phyloP scores from a whole-genome alignment of 2,113 vertebrate genomes.

The Leptobrachium ailaonicum region DNA sequence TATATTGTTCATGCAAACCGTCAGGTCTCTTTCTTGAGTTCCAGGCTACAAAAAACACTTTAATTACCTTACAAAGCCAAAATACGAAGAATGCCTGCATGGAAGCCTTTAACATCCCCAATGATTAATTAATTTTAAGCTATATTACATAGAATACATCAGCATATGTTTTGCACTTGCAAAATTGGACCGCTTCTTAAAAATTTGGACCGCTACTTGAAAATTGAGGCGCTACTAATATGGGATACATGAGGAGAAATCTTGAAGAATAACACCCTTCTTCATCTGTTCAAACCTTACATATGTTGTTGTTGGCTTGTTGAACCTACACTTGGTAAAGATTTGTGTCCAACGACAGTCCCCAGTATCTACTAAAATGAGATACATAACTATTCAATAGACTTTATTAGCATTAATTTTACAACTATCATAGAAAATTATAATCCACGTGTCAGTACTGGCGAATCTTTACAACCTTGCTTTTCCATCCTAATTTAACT shows the following conservation, averaged over 20 bases:
- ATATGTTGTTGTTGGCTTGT: neutral
- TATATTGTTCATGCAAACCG: conserved; percentile 12
- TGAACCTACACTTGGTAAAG: neutral
- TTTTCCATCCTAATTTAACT: no score
- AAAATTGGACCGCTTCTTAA: neutral
- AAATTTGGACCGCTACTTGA: no score
- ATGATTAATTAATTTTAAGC: conserved; percentile 30
- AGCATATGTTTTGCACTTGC: neutral
- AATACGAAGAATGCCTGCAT: conserved; percentile 3
- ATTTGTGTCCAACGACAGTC: no score
- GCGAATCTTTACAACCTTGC: no score
- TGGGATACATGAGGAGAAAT: neutral
- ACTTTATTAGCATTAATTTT: no score
- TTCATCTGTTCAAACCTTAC: neutral
- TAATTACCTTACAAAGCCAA: conserved; percentile 34
- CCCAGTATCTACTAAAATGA: no score
- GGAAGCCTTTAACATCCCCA: conserved; percentile 16
- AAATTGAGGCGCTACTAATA: no score
- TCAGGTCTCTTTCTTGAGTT: neutral
- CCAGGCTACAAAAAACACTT: conserved; percentile 16
- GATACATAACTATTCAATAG: no score
- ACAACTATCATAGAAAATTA: no score
- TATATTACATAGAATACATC: neutral
- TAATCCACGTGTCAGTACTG: no score
- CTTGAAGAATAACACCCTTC: neutral